Conservation (phyloP, 1,140 invertebrate species). For the Hylaeus anthracinus region DNA sequence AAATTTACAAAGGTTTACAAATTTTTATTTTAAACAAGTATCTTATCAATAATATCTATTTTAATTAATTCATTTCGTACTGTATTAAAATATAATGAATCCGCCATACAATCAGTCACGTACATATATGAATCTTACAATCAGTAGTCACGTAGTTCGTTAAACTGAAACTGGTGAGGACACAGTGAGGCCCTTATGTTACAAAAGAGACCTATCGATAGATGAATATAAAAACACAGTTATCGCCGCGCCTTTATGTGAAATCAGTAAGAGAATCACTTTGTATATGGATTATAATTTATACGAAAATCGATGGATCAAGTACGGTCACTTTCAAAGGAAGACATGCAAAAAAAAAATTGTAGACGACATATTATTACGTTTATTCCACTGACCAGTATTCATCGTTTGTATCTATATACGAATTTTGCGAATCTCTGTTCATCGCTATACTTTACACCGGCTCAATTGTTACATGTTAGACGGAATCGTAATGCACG, state of each 20-base stretch:
- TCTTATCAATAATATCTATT: not conserved
- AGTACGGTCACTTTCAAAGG: not conserved
- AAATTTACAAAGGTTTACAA: not conserved
- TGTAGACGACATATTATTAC: too few relatives aligned
- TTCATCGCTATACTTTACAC: not conserved
- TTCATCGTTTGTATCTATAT: too few relatives aligned
- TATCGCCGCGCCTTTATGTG: too few relatives aligned
- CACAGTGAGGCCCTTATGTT: too few relatives aligned
- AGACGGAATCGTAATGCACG: conserved; percentile 22
- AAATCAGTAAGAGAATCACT: too few relatives aligned
- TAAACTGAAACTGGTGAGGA: too few relatives aligned
- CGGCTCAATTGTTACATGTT: not conserved
- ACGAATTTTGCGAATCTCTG: too few relatives aligned
- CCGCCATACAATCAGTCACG: too few relatives aligned
- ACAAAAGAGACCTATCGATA: too few relatives aligned
- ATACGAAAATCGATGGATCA: not conserved
- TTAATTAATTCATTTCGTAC: not conserved
- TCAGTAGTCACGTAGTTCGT: not conserved
- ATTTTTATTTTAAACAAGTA: not conserved
- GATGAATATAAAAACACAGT: too few relatives aligned
- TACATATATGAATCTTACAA: not conserved
- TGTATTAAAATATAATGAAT: not conserved
- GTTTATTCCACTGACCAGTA: too few relatives aligned
- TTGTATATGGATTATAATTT: not conserved
- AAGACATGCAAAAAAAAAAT: conserved; percentile 1